A percentile compares a stretch with the other conserved stretches of the same genome.
Conservation (phyloP, 2,797 vertebrate species). For the Phoebastria nigripes region DNA sequence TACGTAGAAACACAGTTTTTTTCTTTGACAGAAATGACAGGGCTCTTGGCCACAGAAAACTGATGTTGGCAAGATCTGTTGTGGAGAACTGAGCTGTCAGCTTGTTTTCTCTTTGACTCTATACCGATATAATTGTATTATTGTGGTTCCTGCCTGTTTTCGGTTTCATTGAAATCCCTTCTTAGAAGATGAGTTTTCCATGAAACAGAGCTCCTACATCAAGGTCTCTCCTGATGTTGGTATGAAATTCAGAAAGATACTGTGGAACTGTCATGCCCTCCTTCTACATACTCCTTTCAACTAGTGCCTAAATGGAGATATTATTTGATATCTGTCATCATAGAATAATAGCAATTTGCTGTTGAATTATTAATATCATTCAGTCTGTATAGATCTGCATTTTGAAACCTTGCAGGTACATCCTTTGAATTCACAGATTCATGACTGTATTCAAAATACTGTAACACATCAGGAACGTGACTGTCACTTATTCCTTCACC, state of each 20-base stretch:
- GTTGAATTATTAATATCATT: not conserved
- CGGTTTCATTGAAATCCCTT: not conserved
- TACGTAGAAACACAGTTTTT: not conserved
- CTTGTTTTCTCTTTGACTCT: not conserved
- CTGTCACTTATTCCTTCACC: slow-evolving; percentile 5
- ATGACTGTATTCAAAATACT: not conserved
- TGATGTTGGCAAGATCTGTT: not conserved
- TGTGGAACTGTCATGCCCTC: not conserved
- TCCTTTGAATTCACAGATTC: not conserved
- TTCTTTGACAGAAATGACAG: not conserved
- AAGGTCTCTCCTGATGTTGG: not conserved
- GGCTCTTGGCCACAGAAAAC: not conserved
- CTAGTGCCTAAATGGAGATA: not conserved
- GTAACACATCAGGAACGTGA: not conserved
- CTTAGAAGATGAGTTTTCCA: not conserved
- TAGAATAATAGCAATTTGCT: not conserved
- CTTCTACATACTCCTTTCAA: not conserved
- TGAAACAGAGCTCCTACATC: not conserved
- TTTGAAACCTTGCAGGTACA: not conserved
- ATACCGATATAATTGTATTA: not conserved
- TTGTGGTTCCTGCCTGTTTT: not conserved
- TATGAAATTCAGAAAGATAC: not conserved
- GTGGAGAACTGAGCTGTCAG: not conserved
- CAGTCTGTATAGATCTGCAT: not conserved
- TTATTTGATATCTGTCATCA: not conserved